These are phyloP conservation scores for Hippasteria phrygiana DNA, from an alignment of 53 echinoderm and acorn worm species.

Conservation along the genomic window DNA sequence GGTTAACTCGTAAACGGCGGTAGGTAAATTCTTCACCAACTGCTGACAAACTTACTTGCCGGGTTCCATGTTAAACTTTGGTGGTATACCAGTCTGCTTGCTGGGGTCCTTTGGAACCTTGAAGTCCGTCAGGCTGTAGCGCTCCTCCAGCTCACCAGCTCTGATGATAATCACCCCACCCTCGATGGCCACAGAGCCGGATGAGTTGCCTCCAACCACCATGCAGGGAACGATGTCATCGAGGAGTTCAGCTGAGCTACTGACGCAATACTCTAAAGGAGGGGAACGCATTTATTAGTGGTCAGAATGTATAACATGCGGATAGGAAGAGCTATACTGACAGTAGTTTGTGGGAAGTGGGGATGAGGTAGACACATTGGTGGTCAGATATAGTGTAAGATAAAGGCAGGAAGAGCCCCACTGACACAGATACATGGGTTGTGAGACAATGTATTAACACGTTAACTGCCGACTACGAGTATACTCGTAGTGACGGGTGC, in stretches of 20 bases:
- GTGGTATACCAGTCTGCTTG: not conserved
- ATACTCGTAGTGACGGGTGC: too few relatives aligned
- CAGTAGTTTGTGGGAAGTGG: too few relatives aligned
- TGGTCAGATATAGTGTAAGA: too few relatives aligned
- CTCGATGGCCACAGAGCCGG: conserved; percentile 50
- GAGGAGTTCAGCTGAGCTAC: conserved; percentile 47
- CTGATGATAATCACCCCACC: conserved; percentile 17
- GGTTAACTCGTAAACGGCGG: too few relatives aligned
- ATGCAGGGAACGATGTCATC: conserved; percentile 73
- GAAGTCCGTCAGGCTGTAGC: conserved; percentile 26
- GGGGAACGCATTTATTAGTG: not conserved
- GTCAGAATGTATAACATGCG: too few relatives aligned
- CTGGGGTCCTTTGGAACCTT: conserved; percentile 29
- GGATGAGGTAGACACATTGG: too few relatives aligned
- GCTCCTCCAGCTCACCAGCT: not conserved
- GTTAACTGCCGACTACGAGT: too few relatives aligned
- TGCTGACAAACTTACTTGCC: conserved; percentile 59
- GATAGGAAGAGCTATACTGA: too few relatives aligned
- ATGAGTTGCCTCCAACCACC: conserved; percentile 35
- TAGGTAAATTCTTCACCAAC: not conserved
- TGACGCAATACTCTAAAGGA: conserved; percentile 60
- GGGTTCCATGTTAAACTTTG: conserved; percentile 70
- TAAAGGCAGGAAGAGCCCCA: too few relatives aligned
- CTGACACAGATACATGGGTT: too few relatives aligned
- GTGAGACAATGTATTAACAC: too few relatives aligned